These are phyloP conservation scores for Orgyia antiqua DNA, from an alignment of 2,888 invertebrate species.

Conservation along the genomic window DNA sequence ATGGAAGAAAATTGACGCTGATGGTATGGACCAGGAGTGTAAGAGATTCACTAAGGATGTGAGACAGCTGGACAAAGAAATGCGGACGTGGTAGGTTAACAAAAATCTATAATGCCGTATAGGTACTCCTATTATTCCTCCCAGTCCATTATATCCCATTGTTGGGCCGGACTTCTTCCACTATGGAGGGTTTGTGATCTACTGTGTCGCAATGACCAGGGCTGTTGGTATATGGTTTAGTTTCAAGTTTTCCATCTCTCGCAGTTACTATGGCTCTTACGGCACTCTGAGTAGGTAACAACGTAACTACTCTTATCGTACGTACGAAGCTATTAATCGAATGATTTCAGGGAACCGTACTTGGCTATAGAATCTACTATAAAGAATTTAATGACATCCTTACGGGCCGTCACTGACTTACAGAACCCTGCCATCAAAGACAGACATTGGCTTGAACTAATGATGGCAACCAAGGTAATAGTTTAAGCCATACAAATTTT, in stretches of 20 bases:
- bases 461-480: constrained; percentile 91
- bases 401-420: constrained; percentile 93
- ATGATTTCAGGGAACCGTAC: constrained; percentile 85
- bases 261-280: too few relatives aligned
- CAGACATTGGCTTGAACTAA: constrained; percentile 95
- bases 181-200: too few relatives aligned
- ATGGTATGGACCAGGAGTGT: constrained; percentile 96
- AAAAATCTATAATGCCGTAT: too few relatives aligned
- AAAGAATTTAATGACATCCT: constrained; percentile 95
- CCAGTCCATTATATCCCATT: too few relatives aligned
- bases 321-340: too few relatives aligned
- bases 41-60: constrained; percentile 94
- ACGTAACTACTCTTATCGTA: too few relatives aligned
- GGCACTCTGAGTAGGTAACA: too few relatives aligned
- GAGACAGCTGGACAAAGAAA: constrained; percentile 87
- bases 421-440: constrained; percentile 97
- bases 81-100: constrained; percentile 80
- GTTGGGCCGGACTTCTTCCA: too few relatives aligned
- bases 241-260: too few relatives aligned
- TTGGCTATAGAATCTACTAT: constrained; percentile 87
- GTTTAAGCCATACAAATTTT: neutral
- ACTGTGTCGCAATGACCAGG: too few relatives aligned
- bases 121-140: too few relatives aligned
- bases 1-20: constrained; percentile 96
- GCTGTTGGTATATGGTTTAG: too few relatives aligned